A percentile compares a stretch with the other conserved stretches of the same genome.
These are phyloP conservation scores for Bettongia penicillata DNA, from an alignment of 2,113 vertebrate genomes.

Conservation along the genomic window DNA sequence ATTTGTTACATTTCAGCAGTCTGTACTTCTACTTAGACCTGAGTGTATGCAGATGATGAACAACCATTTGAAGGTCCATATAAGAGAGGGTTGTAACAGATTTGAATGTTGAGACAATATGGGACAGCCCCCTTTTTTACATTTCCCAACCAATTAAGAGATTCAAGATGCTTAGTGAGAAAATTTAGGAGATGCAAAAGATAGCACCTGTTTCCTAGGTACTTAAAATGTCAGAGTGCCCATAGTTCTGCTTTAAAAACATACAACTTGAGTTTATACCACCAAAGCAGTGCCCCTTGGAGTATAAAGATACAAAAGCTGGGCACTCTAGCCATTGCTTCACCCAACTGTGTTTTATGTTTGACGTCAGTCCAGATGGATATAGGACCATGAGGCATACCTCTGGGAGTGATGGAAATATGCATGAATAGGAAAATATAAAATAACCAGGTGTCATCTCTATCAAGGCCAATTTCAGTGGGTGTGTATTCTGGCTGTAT, in stretches of 20 bases:
- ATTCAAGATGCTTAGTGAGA: neutral
- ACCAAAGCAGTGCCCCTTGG: neutral
- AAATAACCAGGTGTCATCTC: neutral
- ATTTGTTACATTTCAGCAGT: neutral
- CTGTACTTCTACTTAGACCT: neutral
- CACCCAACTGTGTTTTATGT: neutral
- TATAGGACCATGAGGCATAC: neutral
- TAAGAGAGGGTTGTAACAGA: neutral
- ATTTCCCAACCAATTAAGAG: neutral
- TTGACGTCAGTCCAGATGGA: neutral
- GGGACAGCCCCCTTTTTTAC: neutral
- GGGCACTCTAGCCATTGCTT: neutral
- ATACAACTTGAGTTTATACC: neutral
- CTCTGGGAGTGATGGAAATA: neutral
- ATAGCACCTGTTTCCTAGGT: neutral
- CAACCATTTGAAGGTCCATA: neutral
- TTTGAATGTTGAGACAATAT: neutral
- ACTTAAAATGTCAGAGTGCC: neutral
- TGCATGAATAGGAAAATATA: neutral
- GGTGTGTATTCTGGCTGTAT: neutral
- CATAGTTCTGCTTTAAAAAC: neutral
- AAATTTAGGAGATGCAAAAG: neutral
- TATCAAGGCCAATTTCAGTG: neutral
- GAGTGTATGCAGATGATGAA: neutral
- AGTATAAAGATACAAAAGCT: neutral